Evolutionary conservation across 2,888 invertebrate genomes (phyloP), one percentile per base, ranked within the genome.

Genomic region (Zaprionus lineosus): DNA sequence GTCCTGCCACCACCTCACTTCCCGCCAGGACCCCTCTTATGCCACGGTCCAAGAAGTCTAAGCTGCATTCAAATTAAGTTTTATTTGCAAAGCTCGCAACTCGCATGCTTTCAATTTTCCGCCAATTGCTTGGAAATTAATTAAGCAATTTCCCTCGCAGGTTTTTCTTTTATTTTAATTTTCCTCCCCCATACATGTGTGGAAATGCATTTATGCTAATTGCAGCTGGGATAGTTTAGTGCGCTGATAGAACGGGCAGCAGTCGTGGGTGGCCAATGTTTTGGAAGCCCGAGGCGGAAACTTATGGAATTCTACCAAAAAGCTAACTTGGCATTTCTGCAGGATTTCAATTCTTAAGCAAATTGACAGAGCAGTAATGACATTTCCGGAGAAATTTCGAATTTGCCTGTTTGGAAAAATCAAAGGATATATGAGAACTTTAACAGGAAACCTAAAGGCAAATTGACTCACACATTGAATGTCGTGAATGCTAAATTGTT

Each of bases 191-290:
- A n/a, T 50, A 29, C 55, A 52, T 57, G 33, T 67, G 64, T 57
- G 47, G 29, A 50, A 43, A 53, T 63, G 82, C 79, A 75, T 77
- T 75, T 74, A 82, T 77, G 78, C 77, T 78, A 78, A 82, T 82
- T 82, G 65, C 51, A 37, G 34, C 24, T 14, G 56, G 57, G 59
- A 48, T 29, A 26, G 51, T 39, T 63, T 48, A 48, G 43, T 15
- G 33, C 41, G 21, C 11, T 11, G 16, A 39, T 18, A 15, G 11
- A 18, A 24, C 5, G 29, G 28, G 14, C 16, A 8, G 8, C 8
- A 7, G 19, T 2, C 9, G 24, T 26, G 21, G 21, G 8, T 2
- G 11, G 14, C 11, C 16, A 36, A n/a, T n/a, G n/a, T n/a, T n/a
- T n/a, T n/a, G n/a, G n/a, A n/a, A n/a, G n/a, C n/a, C n/a, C n/a